Evolutionary conservation across 1,140 invertebrate species (phyloP).

Genomic region (Hermetia illucens): DNA sequence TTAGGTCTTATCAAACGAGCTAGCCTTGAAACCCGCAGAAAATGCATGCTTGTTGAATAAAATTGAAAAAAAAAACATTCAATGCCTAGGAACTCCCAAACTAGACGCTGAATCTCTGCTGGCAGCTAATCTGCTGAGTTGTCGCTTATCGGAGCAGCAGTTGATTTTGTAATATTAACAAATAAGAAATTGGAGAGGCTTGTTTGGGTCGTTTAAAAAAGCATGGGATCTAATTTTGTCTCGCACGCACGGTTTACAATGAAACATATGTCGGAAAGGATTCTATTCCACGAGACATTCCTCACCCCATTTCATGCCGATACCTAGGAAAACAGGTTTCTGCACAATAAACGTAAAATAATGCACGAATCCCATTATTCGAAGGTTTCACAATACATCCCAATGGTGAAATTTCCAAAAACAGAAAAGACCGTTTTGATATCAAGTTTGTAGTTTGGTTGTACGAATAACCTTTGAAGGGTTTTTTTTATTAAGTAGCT

Average conservation of each 20-base stretch:
- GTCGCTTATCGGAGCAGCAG: neutral
- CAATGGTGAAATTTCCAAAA: neutral
- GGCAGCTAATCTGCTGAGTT: neutral
- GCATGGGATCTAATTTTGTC: too few relatives aligned
- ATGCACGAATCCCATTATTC: neutral
- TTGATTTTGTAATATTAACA: too few relatives aligned
- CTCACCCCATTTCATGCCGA: neutral
- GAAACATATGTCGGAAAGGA: too few relatives aligned
- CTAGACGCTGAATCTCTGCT: neutral
- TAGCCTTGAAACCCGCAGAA: neutral
- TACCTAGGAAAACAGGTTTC: neutral
- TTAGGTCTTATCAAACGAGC: neutral
- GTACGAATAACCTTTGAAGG: conserved; percentile 4
- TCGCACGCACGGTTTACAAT: too few relatives aligned
- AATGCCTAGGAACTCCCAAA: neutral
- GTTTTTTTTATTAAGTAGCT: neutral
- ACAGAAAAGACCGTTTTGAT: neutral
- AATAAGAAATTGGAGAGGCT: too few relatives aligned
- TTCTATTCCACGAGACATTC: too few relatives aligned
- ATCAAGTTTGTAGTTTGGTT: neutral
- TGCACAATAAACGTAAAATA: neutral
- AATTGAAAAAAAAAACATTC: neutral
- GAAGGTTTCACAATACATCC: neutral
- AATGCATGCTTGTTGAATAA: neutral
- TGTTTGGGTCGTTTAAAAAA: too few relatives aligned